phyloP scores from a whole-genome alignment of 2,797 vertebrate genomes.

The Apodemus agrarius region DNA sequence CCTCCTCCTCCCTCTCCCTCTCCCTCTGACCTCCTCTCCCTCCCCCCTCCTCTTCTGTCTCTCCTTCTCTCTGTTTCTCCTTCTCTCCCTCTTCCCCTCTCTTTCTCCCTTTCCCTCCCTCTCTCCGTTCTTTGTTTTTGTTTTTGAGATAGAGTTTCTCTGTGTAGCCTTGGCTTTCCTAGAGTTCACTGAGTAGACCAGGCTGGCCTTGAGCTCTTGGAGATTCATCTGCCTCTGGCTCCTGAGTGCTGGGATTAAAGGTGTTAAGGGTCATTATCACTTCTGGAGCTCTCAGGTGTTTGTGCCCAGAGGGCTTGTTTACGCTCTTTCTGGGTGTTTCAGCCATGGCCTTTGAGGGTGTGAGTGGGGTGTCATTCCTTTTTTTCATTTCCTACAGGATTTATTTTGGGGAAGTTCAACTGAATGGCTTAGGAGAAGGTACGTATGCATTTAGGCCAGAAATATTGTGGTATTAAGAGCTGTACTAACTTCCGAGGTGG shows the following conservation, averaged over 20 bases:
- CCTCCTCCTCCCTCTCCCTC: accelerated
- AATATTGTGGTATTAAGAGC: conserved; percentile 12
- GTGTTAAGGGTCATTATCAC: not conserved
- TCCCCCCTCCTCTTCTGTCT: not conserved
- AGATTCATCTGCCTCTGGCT: not conserved
- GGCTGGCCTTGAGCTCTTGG: not conserved
- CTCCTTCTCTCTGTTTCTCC: accelerated
- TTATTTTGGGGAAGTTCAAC: conserved; percentile 98
- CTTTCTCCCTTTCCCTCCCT: not conserved
- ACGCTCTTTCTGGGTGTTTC: not conserved
- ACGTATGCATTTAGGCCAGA: conserved; percentile 82
- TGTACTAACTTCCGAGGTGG: not conserved
- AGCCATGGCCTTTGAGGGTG: not conserved
- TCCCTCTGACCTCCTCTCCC: no score
- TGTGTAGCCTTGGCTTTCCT: not conserved
- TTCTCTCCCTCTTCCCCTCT: no score
- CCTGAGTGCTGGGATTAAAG: not conserved
- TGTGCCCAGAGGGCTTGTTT: not conserved
- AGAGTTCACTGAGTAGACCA: not conserved
- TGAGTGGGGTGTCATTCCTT: conserved; percentile 16
- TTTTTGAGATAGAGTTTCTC: not conserved
- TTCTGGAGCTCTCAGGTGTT: not conserved
- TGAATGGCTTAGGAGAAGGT: conserved; percentile 98
- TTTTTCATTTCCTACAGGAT: conserved; percentile 89
- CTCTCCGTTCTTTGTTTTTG: no score